A percentile compares a stretch with the other conserved stretches of the same genome.
phyloP scores from a whole-genome alignment of 2,888 invertebrate genomes.

The Melanophora roralis region DNA sequence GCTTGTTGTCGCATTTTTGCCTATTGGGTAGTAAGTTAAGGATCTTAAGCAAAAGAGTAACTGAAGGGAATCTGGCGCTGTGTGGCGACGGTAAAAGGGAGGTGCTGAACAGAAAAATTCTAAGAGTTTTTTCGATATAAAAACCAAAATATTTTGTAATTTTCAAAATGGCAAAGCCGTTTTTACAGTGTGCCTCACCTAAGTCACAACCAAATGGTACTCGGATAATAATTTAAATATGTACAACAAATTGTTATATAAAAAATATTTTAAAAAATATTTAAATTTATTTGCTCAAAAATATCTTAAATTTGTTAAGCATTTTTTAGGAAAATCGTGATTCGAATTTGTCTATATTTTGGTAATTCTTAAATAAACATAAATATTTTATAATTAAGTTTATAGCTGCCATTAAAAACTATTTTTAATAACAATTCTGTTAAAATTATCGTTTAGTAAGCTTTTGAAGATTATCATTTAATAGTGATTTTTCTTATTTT shows the following conservation, averaged over 20 bases:
- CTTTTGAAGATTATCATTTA: slow-evolving; percentile 40
- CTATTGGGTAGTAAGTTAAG: too few relatives aligned
- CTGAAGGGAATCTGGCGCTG: too few relatives aligned
- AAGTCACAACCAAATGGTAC: neutral
- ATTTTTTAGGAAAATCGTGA: neutral
- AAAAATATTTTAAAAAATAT: slow-evolving; percentile 26
- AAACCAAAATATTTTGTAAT: too few relatives aligned
- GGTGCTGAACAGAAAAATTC: too few relatives aligned
- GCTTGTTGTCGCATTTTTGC: too few relatives aligned
- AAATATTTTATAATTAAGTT: neutral
- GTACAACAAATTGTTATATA: slow-evolving; percentile 19
- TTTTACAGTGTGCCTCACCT: neutral
- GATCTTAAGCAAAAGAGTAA: too few relatives aligned
- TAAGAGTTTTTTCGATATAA: too few relatives aligned
- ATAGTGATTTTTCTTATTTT: slow-evolving; percentile 13
- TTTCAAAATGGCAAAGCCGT: too few relatives aligned
- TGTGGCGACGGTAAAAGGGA: too few relatives aligned
- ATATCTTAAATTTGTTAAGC: slow-evolving; percentile 41
- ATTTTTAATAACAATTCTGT: slow-evolving; percentile 19
- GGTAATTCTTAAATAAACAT: neutral
- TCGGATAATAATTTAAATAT: neutral
- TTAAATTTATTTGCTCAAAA: slow-evolving; percentile 44
- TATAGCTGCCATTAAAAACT: slow-evolving; percentile 35
- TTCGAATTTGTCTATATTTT: neutral
- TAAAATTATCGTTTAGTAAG: slow-evolving; percentile 24